These are phyloP conservation scores for Sphenodon punctatus DNA, from an alignment of 2,797 vertebrate species.

Conservation along the genomic window DNA sequence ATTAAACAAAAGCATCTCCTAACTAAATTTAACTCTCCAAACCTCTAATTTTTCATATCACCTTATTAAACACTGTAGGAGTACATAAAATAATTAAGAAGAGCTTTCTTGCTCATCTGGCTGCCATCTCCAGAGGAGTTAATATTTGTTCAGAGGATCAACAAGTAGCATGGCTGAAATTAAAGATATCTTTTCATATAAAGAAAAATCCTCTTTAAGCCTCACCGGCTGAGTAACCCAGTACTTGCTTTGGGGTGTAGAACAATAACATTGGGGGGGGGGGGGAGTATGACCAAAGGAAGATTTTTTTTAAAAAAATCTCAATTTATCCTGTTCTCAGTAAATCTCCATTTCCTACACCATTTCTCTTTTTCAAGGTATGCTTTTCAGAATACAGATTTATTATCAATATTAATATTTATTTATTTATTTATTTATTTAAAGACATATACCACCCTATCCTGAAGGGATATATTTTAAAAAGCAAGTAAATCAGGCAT, in stretches of 20 bases:
- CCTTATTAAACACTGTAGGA: slow-evolving; percentile 64
- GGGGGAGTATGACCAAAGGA: background rate
- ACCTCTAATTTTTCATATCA: slow-evolving; percentile 48
- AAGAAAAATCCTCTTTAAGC: slow-evolving; percentile 65
- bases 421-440: no score
- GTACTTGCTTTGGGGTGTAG: background rate
- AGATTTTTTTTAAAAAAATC: background rate
- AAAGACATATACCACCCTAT: no score
- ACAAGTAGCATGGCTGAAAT: slow-evolving; percentile 68
- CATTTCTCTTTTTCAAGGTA: slow-evolving; percentile 52
- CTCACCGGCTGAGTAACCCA: slow-evolving; percentile 63
- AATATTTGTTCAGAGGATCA: slow-evolving; percentile 75
- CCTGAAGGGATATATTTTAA: no score
- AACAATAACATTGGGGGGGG: slow-evolving; percentile 13
- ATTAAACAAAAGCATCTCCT: background rate
- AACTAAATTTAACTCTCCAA: background rate
- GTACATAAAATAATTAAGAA: slow-evolving; percentile 73
- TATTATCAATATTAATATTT: no score
- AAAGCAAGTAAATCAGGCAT: no score
- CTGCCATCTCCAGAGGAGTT: slow-evolving; percentile 63
- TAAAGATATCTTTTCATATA: slow-evolving; percentile 73
- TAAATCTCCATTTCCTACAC: background rate
- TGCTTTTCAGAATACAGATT: slow-evolving; percentile 25
- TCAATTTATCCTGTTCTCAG: slow-evolving; percentile 11
- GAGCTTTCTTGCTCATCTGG: slow-evolving; percentile 70